phyloP scores from a whole-genome alignment of 2,888 invertebrate genomes.

The Lagria hirta region DNA sequence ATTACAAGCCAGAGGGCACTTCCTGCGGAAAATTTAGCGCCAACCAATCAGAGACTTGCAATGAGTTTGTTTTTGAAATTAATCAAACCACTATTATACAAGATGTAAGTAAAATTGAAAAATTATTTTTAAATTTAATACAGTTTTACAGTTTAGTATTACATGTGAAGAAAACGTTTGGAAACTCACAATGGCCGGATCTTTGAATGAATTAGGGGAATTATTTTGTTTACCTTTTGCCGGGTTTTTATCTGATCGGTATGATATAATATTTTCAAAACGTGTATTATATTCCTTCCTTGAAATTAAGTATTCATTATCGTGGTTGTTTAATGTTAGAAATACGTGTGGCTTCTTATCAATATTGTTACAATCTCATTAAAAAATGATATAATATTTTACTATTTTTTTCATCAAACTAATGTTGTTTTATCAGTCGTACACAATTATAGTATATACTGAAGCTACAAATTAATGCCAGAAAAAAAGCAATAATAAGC shows the following conservation, averaged over 20 bases:
- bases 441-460: too few species aligned
- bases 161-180: constrained; percentile 64
- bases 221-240: constrained; percentile 68
- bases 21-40: constrained; percentile 31
- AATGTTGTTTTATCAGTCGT: too few species aligned
- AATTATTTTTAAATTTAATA: constrained; percentile 4
- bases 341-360: too few species aligned
- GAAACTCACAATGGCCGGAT: constrained; percentile 71
- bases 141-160: constrained; percentile 59
- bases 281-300: too few species aligned
- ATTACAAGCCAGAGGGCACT: constrained; percentile 23
- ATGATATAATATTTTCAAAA: too few species aligned
- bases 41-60: constrained; percentile 36
- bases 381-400: too few species aligned
- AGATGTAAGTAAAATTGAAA: constrained; percentile 41
- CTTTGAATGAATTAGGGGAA: constrained; percentile 72
- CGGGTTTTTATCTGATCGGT: constrained; percentile 66
- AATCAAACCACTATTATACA: constrained; percentile 44
- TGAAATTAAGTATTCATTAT: too few species aligned
- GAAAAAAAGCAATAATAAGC: too few species aligned
- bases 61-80: constrained; percentile 44
- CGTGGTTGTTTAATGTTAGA: too few species aligned
- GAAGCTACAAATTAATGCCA: too few species aligned
- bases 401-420: too few species aligned
- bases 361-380: constrained; percentile 2